phyloP scores from a whole-genome alignment of 2,797 vertebrate species.

The Craterocephalus amniculus region DNA sequence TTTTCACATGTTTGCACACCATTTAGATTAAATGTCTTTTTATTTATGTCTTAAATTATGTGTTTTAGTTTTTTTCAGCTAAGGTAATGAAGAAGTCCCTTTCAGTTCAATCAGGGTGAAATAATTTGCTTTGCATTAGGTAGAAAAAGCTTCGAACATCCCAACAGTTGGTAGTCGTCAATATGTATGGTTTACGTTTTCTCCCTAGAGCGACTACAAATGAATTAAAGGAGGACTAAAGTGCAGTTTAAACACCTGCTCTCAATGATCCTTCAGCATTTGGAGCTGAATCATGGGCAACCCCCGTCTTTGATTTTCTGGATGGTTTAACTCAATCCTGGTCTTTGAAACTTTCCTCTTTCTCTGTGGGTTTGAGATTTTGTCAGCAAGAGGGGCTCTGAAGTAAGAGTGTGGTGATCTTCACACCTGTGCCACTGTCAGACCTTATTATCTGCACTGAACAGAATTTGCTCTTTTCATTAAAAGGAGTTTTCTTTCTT shows the following conservation, averaged over 20 bases:
- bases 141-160: slow-evolving; percentile 2
- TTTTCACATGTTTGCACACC: background rate
- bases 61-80: background rate
- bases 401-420: slow-evolving; percentile 44
- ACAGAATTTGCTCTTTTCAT: slow-evolving; percentile 20
- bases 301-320: slow-evolving; percentile 37
- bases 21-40: background rate
- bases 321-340: slow-evolving; percentile 27
- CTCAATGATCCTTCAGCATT: slow-evolving; percentile 31
- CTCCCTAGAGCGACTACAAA: slow-evolving; percentile 25
- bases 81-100: background rate
- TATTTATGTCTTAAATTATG: background rate
- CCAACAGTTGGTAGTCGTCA: slow-evolving; percentile 25
- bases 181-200: slow-evolving; percentile 33
- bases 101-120: too few relatives aligned
- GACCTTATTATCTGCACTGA: slow-evolving; percentile 19
- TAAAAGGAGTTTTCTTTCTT: background rate
- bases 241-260: slow-evolving; percentile 19
- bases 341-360: slow-evolving; percentile 38
- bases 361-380: slow-evolving; percentile 14
- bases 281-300: slow-evolving; percentile 40
- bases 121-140: too few relatives aligned
- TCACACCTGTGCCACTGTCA: slow-evolving; percentile 16
- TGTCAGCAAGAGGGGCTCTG: slow-evolving; percentile 31
- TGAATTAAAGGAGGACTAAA: slow-evolving; percentile 33